Base-by-base conservation (phyloP, 2,888 invertebrate species). In the Caenorhabditis sinica region DNA sequence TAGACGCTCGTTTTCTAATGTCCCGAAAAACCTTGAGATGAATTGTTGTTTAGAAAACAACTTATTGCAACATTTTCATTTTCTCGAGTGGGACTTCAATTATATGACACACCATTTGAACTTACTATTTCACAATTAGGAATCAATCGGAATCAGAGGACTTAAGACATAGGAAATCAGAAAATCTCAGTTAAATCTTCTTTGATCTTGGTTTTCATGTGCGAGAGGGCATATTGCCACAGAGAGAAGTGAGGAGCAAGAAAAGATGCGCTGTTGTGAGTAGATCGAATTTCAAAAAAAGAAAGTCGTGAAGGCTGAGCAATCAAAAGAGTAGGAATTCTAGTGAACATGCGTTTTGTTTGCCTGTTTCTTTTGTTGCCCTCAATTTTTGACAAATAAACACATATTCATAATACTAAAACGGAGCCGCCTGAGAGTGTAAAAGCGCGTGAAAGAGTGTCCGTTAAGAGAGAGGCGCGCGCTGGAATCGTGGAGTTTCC, bases 181-280 rank as follows among this genome's bases (percentile, higher is more conserved):
- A 13, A 58, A 58, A 49, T 61, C 56, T 69, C 69, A 56, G 69
- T 69, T 9, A 69, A 69, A 72, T 65, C 61, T 79, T 71, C 63
- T 71, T 69, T 71, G 69, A 69, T 63, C 53, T 71, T 63, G 23
- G 51, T 13, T 30, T 69, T 30, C 49, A 20, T 20, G 17, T 36
- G 15, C 5, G 20, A 20, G 69, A 69, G 30, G 49, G 63, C 65
- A 72, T 80, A 65, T 58, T 80, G 72, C 72, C 66, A 80, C 45
- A 53, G 40, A 72, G 63, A 72, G 71, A 71, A 43, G 53, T 65
- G 43, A 56, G 33, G 49, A 63, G 79, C 45, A 36, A 71, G 80
- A 72, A 72, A 80, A 80, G 80, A 80, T 80, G 80, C 72, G 80
- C 65, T 72, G 79, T 72, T 79, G 68, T 72, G 79, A 72, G 65